phyloP scores from a whole-genome alignment of 2,113 vertebrate species.

The Leucopternis melanops region DNA sequence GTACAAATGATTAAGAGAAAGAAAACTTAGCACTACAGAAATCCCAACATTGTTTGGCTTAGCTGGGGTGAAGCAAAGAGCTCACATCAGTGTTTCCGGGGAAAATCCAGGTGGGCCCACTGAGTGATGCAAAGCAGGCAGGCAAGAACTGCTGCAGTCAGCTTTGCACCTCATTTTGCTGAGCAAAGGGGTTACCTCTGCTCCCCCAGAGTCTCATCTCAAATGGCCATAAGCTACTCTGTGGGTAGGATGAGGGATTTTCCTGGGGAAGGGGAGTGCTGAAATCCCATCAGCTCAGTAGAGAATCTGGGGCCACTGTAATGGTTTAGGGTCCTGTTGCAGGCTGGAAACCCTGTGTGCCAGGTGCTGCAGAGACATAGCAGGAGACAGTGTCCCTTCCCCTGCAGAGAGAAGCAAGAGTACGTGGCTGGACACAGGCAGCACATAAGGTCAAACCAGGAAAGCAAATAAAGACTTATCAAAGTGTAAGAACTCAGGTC shows the following conservation, averaged over 20 bases:
- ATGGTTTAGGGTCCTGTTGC: neutral
- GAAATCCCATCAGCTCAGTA: neutral
- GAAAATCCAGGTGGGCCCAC: neutral
- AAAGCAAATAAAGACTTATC: neutral
- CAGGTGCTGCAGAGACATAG: neutral
- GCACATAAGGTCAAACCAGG: neutral
- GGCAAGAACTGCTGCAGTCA: neutral
- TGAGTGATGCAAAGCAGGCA: neutral
- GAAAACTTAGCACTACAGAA: neutral
- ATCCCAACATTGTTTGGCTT: neutral
- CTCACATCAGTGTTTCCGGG: neutral
- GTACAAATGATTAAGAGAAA: neutral
- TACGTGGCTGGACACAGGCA: neutral
- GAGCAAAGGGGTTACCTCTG: neutral
- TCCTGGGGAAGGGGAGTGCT: neutral
- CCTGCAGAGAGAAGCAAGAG: neutral
- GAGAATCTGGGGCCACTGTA: neutral
- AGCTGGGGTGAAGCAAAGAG: neutral
- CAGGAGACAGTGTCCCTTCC: neutral
- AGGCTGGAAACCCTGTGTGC: neutral
- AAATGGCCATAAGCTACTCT: neutral
- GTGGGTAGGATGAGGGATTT: neutral
- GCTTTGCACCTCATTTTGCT: neutral
- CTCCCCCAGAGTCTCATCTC: neutral
- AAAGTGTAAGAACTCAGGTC: neutral